Percentiles rank a stretch among this genome's conserved stretches.
These are phyloP conservation scores for Galeopterus variegatus DNA, from an alignment of 2,113 vertebrate species.

Conservation along the genomic window DNA sequence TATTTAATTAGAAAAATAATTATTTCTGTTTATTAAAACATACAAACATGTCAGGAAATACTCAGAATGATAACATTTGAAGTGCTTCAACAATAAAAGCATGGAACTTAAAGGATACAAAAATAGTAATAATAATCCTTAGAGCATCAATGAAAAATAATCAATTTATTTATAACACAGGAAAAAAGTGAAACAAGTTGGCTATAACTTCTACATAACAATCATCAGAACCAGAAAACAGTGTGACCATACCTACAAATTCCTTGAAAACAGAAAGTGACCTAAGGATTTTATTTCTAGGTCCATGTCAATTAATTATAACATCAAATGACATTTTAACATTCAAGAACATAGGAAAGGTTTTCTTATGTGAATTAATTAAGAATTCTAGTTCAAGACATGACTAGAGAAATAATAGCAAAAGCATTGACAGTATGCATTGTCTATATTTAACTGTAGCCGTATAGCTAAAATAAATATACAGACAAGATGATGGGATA, in stretches of 20 bases:
- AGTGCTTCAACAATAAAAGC: background rate
- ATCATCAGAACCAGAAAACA: background rate
- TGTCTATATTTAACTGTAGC: background rate
- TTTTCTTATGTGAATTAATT: slow-evolving; percentile 21
- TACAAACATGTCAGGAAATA: background rate
- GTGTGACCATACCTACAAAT: background rate
- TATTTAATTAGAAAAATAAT: background rate
- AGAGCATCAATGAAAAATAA: background rate
- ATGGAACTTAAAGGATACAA: background rate
- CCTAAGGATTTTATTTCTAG: background rate
- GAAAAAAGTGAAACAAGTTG: background rate
- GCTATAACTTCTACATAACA: background rate
- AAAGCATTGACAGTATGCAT: background rate
- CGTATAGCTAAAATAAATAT: background rate
- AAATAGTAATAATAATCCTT: background rate
- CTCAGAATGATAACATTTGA: background rate
- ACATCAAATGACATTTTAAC: slow-evolving; percentile 23
- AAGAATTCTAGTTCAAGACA: background rate
- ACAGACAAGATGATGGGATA: background rate
- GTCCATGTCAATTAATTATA: slow-evolving; percentile 18
- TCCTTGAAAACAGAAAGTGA: background rate
- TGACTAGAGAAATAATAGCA: background rate
- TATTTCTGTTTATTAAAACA: slow-evolving; percentile 1
- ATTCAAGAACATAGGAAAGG: background rate
- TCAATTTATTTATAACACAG: background rate